Conservation (phyloP, 2,113 vertebrate species). For the Martes martes region DNA sequence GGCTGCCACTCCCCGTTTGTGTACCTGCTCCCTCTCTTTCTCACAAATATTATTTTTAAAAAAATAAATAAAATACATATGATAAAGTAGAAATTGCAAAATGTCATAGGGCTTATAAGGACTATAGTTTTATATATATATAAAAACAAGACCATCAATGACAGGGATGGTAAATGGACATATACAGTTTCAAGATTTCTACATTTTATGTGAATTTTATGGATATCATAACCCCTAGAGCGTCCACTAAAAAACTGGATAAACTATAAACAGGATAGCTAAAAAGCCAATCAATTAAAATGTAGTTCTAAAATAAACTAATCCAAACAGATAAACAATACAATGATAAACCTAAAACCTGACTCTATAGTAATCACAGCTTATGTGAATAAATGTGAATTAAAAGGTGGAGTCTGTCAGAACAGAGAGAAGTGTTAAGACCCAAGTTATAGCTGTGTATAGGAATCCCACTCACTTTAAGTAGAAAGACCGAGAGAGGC, state of each 20-base stretch:
- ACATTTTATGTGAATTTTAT: background rate
- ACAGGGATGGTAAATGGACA: background rate
- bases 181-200: background rate
- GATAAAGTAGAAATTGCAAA: background rate
- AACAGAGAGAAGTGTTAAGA: background rate
- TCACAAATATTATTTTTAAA: background rate
- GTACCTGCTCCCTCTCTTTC: background rate
- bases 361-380: background rate
- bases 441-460: background rate
- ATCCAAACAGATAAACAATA: background rate
- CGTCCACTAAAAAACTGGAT: background rate
- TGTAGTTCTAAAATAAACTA: background rate
- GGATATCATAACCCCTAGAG: background rate
- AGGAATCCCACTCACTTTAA: background rate
- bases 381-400: background rate
- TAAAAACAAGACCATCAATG: background rate
- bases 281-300: background rate
- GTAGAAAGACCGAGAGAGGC: background rate
- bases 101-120: background rate
- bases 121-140: background rate
- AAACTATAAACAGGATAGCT: background rate
- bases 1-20: background rate
- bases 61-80: background rate
- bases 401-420: background rate
- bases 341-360: background rate